Conservation (phyloP, 2,113 vertebrate genomes). For the Paramisgurnus dabryanus region DNA sequence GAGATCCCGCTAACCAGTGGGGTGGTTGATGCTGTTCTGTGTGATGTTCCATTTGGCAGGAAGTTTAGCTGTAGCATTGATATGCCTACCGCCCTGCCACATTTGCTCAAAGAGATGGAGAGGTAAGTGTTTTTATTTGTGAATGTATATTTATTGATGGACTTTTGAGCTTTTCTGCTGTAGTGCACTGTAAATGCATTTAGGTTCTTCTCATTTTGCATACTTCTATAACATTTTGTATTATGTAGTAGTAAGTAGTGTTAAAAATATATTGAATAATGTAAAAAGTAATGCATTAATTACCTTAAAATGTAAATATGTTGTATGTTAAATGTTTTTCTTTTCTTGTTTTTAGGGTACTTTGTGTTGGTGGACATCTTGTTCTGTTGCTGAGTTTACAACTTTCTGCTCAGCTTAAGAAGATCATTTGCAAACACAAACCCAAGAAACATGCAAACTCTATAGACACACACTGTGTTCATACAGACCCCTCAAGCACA, state of each 20-base stretch:
- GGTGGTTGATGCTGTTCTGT: conserved; percentile 82
- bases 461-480: conserved; percentile 1
- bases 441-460: conserved; percentile 12
- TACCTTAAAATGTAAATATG: no score
- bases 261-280: no score
- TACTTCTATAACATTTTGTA: no score
- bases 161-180: neutral
- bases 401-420: conserved; percentile 69
- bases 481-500: neutral
- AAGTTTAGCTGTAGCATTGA: conserved; percentile 83
- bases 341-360: conserved; percentile 73
- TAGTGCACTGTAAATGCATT: neutral
- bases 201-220: no score
- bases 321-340: conserved; percentile 18
- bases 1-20: conserved; percentile 78
- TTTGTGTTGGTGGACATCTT: conserved; percentile 76
- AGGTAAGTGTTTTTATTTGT: conserved; percentile 72
- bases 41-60: conserved; percentile 90
- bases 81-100: conserved; percentile 70
- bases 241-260: no score
- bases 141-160: neutral
- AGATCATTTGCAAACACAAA: conserved; percentile 46
- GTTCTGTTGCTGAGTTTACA: conserved; percentile 85
- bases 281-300: no score
- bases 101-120: conserved; percentile 85